Evolutionary conservation across 2,113 vertebrate species (phyloP), one percentile per base, ranked within the genome.

Genomic region (Tragelaphus imberbis): DNA sequence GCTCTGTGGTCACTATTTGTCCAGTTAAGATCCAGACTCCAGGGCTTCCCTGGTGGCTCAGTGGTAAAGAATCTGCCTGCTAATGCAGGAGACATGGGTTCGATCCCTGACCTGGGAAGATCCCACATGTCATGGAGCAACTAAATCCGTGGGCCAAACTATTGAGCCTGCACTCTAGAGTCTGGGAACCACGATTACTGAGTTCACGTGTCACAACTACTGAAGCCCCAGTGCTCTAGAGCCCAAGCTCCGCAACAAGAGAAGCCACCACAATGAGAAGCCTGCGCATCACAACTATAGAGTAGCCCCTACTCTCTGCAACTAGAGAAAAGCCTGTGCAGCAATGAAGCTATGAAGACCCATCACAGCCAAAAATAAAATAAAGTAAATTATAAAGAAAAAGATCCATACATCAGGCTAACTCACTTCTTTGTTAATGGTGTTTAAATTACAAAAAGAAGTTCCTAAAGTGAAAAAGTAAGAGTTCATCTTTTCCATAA

Each of bases 281-380:
- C 40, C 71, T 27, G 12, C 0, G 0, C 12, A 27, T 44, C 11
- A 0, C 40, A 44, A 1, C 71, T 27, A 27, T 13, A 44, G 71
- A 77, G 6, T 3, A 44, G 12, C 40, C 23, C 2, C 71, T 44
- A 27, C 71, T 44, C 71, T 27, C 40, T 0, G 13, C 11, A 40
- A 2, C 71, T 77, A 44, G 71, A 77, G 40, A 15, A 77, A 77
- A 44, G 23, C 40, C 71, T 77, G 23, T 44, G 71, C 23, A 44
- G 23, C 71, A 44, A 44, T 44, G 40, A 44, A 44, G 71, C 71
- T 44, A 14, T 44, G 12, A 77, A 77, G 71, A 77, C 21, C 36
- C 3, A 14, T 44, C 71, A 7, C 23, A 44, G 71, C 40, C 71
- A 44, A 77, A 77, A 44, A 77, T 75, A 75, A 75, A 44, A 40